phyloP scores from a whole-genome alignment of 2,113 vertebrate genomes.

The Cyanoramphus novaezelandiae region DNA sequence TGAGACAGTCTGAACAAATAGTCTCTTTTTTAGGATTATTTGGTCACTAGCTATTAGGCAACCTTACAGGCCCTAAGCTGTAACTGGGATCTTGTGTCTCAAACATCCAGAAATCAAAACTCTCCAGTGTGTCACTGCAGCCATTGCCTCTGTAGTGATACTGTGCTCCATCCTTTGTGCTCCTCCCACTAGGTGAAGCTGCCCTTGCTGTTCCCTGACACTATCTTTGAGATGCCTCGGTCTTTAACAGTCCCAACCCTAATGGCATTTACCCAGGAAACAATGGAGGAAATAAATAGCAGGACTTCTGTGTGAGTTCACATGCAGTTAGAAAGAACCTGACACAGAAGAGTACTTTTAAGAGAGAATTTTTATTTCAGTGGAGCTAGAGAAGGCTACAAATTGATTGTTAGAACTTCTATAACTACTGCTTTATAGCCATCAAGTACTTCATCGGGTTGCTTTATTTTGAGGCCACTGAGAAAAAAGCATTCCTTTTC shows the following conservation, averaged over 20 bases:
- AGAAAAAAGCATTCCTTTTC: neutral
- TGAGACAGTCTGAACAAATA: neutral
- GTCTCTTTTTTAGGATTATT: neutral
- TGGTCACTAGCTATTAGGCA: neutral
- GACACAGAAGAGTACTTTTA: neutral
- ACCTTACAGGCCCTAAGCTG: neutral
- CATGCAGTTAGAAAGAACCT: neutral
- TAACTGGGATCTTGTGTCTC: neutral
- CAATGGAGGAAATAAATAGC: neutral
- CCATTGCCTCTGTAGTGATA: neutral
- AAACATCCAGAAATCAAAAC: neutral
- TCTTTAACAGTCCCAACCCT: neutral
- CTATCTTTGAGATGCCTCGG: neutral
- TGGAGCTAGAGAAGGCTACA: neutral
- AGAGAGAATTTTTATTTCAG: neutral
- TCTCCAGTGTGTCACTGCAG: neutral
- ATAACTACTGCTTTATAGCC: neutral
- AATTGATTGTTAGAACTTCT: neutral
- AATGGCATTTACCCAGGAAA: neutral
- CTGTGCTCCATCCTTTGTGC: accelerated
- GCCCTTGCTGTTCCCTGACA: neutral
- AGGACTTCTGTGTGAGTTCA: neutral
- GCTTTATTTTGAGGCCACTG: neutral
- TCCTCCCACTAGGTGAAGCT: neutral
- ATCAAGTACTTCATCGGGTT: neutral